These are phyloP conservation scores for Camponotus vicinus DNA, from an alignment of 1,140 invertebrate genomes.

Conservation along the genomic window DNA sequence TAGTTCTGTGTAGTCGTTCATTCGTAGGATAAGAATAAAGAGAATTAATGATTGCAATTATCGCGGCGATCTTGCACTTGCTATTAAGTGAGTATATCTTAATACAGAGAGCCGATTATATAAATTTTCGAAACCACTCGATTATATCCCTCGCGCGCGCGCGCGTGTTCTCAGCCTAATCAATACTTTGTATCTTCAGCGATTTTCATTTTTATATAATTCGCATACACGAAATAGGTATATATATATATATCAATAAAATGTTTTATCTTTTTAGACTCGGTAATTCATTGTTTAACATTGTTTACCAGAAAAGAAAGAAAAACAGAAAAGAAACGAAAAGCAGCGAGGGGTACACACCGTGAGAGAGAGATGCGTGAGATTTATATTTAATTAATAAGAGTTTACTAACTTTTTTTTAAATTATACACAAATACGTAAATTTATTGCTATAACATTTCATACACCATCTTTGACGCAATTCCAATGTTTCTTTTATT, in stretches of 20 bases:
- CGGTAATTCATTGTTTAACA: slow-evolving; percentile 41
- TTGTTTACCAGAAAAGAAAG: slow-evolving; percentile 2
- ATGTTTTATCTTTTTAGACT: slow-evolving; percentile 55
- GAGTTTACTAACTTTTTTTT: slow-evolving; percentile 73
- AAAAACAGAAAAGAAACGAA: slow-evolving; percentile 1
- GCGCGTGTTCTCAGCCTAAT: slow-evolving; percentile 40
- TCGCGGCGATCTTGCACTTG: slow-evolving; percentile 32
- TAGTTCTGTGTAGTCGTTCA: slow-evolving; percentile 50
- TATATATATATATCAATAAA: slow-evolving; percentile 44
- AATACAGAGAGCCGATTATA: not conserved
- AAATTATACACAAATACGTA: slow-evolving; percentile 78
- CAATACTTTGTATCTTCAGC: slow-evolving; percentile 11
- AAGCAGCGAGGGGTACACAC: slow-evolving; percentile 61
- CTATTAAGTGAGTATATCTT: slow-evolving; percentile 26
- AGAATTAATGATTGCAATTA: slow-evolving; percentile 51
- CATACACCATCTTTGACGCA: slow-evolving; percentile 74
- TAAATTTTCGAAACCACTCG: slow-evolving; percentile 7
- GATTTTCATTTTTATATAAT: slow-evolving; percentile 61
- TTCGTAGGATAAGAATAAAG: slow-evolving; percentile 36
- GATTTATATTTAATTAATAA: slow-evolving; percentile 76
- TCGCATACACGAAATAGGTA: slow-evolving; percentile 27
- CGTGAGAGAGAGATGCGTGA: slow-evolving; percentile 61
- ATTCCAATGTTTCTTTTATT: slow-evolving; percentile 66
- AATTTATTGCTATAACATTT: slow-evolving; percentile 78
- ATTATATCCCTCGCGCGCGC: not conserved